These are phyloP conservation scores for Hylia prasina DNA, from an alignment of 2,113 vertebrate genomes.

Conservation along the genomic window DNA sequence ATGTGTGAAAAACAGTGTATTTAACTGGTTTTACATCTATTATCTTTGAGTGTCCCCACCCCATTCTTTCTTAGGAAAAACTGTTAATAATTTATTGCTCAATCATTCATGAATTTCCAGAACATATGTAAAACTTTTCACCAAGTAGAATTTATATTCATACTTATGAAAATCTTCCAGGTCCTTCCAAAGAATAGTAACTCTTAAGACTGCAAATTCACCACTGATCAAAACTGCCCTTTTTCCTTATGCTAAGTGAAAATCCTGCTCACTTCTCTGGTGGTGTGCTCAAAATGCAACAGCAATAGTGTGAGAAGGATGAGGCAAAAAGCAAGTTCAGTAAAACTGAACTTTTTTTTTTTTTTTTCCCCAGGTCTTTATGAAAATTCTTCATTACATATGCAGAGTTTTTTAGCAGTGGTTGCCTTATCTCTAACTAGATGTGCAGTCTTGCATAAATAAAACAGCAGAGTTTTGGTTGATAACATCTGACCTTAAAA, in stretches of 20 bases:
- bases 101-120: not conserved
- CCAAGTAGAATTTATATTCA: not conserved
- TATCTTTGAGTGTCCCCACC: not conserved
- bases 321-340: not conserved
- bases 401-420: not conserved
- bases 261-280: not conserved
- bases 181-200: not conserved
- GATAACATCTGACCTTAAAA: constrained; percentile 11
- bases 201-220: not conserved
- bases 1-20: not conserved
- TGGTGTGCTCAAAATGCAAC: not conserved
- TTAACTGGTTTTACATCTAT: not conserved
- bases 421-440: not conserved
- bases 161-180: not conserved
- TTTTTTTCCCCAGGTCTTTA: not conserved
- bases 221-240: not conserved
- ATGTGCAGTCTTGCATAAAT: not conserved
- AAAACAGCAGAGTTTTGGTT: constrained; percentile 3
- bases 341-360: not conserved
- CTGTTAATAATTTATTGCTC: not conserved
- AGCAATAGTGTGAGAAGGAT: not conserved
- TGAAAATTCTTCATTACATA: not conserved
- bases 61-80: not conserved
- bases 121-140: not conserved
- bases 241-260: not conserved